Base-by-base conservation (phyloP, 2,113 vertebrate species). In the Peromyscus polionotus region DNA sequence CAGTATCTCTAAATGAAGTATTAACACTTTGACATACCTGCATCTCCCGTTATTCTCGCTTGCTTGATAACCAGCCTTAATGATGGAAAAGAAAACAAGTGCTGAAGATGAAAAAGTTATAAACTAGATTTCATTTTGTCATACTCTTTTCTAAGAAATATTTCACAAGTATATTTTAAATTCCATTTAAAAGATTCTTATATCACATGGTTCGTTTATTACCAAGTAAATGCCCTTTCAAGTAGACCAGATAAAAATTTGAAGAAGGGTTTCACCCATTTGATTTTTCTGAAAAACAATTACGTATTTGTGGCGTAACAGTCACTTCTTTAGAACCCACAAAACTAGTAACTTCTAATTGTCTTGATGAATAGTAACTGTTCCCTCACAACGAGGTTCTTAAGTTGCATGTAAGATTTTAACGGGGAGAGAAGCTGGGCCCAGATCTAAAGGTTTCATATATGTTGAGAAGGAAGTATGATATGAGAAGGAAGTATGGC, bases 371-470 rank as follows among this genome's bases (percentile, higher is more conserved):
- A 94, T 92, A 96, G 97, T 98, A 98, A 98, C 98, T 97, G 97
- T 98, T 95, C 97, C 98, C 97, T 98, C 96, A 90, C 96, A 98
- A 98, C 98, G 98, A 98, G 42, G 97, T 98, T 98, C 98, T 98
- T 98, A 96, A 75, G 95, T 88, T 96, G 93, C 97, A 98, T 88
- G 67, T 97, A 96, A 81, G 94, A 97, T 88, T 96, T 97, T 95
- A 76, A 92, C 16, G 6, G 97, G 93, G 98, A 98, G 97, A 97
- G 97, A 97, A 98, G 97, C 65, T 96, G 97, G 98, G 97, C 96
- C 95, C 90, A 97, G 96, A 79, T 88, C 84, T 91, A 94, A 97
- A 95, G 42, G 65, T 96, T 94, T 96, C 94, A 77, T 93, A 92
- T 68, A 95, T 93, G 97, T 97, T 97, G 97, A 90, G 90, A 96